Evolutionary conservation across 2,797 vertebrate species (phyloP).

Genomic region (Ctenosaura bakeri): DNA sequence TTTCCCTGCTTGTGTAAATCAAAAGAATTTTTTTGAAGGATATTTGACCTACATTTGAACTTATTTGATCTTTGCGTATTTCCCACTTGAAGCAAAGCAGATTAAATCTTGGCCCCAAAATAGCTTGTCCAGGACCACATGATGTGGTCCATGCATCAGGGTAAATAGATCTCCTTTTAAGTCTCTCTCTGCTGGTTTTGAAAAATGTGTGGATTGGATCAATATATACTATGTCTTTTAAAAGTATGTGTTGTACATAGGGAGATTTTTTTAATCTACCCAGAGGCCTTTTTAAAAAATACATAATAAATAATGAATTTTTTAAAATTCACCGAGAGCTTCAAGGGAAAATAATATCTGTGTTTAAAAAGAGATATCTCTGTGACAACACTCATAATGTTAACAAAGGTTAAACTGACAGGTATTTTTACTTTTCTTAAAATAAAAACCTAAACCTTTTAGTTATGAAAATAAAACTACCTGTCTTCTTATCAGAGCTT

Average conservation of each 20-base stretch:
- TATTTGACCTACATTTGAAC: constrained; percentile 85
- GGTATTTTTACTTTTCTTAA: background rate
- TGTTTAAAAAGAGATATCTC: background rate
- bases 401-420: background rate
- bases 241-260: background rate
- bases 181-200: constrained; percentile 1
- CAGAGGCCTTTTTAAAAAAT: background rate
- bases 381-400: background rate
- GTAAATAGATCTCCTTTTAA: constrained; percentile 3
- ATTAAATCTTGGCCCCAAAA: constrained; percentile 72
- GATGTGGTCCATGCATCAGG: constrained; percentile 70
- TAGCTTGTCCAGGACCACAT: constrained; percentile 73
- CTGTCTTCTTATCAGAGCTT: background rate
- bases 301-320: background rate
- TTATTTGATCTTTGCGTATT: constrained; percentile 78
- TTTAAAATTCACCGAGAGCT: background rate
- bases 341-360: background rate
- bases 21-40: constrained; percentile 77
- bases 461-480: background rate
- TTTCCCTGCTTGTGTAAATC: constrained; percentile 83
- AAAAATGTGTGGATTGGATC: background rate
- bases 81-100: constrained; percentile 77
- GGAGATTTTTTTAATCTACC: background rate
- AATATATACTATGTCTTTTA: background rate
- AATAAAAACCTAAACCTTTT: background rate